phyloP scores from a whole-genome alignment of 2,888 invertebrate species.

The Spisula subtruncata region DNA sequence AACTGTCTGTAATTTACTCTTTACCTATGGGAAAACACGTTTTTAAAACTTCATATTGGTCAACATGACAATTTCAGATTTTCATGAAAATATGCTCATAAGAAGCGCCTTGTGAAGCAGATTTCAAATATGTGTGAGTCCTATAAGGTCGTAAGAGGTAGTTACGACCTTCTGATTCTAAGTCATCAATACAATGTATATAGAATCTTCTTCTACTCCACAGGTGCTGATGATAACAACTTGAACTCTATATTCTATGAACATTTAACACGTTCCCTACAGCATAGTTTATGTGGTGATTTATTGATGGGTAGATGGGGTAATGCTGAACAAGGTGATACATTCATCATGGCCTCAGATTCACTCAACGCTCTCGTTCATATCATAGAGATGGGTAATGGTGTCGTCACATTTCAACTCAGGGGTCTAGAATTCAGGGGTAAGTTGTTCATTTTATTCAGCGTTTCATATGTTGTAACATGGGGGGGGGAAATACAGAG shows the following conservation, averaged over 20 bases:
- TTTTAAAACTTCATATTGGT: no score
- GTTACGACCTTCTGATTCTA: no score
- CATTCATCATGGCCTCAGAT: slow-evolving; percentile 98
- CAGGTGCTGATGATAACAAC: slow-evolving; percentile 96
- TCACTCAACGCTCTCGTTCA: slow-evolving; percentile 99
- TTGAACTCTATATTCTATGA: slow-evolving; percentile 99
- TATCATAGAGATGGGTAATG: slow-evolving; percentile 98
- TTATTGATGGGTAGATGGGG: slow-evolving; percentile 93
- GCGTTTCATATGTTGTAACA: no score
- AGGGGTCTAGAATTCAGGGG: slow-evolving; percentile 98
- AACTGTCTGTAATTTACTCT: no score
- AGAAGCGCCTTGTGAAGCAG: no score
- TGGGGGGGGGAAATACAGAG: no score
- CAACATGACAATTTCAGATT: no score
- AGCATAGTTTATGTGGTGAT: slow-evolving; percentile 94
- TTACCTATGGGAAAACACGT: no score
- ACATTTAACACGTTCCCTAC: slow-evolving; percentile 97
- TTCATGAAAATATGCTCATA: no score
- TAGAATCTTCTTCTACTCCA: background rate
- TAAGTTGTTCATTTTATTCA: slow-evolving; percentile 69
- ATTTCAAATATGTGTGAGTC: no score
- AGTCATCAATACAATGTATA: no score
- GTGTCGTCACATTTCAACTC: slow-evolving; percentile 98
- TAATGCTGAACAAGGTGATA: slow-evolving; percentile 98
- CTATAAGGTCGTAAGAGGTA: no score